Base-by-base conservation (phyloP, 2,797 vertebrate species). In the Spatula clypeata region DNA sequence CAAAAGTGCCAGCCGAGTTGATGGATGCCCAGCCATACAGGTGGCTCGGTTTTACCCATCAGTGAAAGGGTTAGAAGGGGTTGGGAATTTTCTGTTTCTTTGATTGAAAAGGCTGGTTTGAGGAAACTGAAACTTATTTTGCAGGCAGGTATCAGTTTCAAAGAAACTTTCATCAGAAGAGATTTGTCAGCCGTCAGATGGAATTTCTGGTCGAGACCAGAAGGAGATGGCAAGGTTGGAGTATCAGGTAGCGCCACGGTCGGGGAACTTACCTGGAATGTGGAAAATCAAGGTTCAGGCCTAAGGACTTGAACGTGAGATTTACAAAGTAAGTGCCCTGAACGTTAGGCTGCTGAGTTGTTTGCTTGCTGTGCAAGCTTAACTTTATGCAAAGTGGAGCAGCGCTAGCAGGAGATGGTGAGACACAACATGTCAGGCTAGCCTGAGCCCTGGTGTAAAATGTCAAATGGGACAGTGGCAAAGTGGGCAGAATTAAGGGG, bases 161-260 rank as follows among this genome's bases (percentile, higher is more conserved):
- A 97, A 97, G 96, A 73, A 91, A 95, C 71, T 96, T 96, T 94
- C 92, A 96, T 96, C 88, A 96, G 95, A 70, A 86, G 80, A 95
- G 95, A 94, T 96, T 97, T 97, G 94, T 97, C 95, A 97, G 92
- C 95, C 70, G 0, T 92, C 7, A 40, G 95, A 96, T 97, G 95
- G 94, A 79, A 93, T 97, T 97, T 97, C 96, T 96, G 77, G 92
- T 82, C 0, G 47, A 84, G 83, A 90, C 62, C 77, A 96, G 93
- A 12, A 96, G 93, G 95, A 95, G 93, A 96, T 96, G 93, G 93
- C 77, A 93, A 88, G 84, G 93, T 58, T 94, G 88, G 66, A 76
- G 93, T 94, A 97, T 96, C 96, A 92, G 93, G 95, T 96, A 93
- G 83, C 95, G 0, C n/a, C 0, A 1, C 0, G 3, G 90, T 86